Evolutionary conservation across 2,113 vertebrate genomes (phyloP).

Genomic region (Podocnemis expansa): DNA sequence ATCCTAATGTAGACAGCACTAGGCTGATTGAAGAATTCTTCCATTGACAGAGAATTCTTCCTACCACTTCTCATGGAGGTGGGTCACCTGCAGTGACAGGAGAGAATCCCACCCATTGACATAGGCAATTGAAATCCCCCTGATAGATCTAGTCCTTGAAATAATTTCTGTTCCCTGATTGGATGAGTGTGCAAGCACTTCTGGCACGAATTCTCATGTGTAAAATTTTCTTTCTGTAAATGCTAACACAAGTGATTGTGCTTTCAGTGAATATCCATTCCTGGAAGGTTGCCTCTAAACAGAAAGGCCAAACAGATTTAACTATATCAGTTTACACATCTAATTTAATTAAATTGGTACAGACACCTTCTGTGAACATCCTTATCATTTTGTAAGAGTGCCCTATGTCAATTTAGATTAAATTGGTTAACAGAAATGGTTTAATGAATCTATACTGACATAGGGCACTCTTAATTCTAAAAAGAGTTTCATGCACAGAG

Average conservation of each 20-base stretch:
- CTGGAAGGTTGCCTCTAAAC: neutral
- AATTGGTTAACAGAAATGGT: neutral
- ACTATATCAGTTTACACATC: neutral
- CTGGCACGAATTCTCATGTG: neutral
- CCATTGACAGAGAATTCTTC: neutral
- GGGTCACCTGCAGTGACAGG: neutral
- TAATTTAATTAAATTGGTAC: neutral
- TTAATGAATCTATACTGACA: neutral
- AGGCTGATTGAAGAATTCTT: neutral
- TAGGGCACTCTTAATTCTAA: neutral
- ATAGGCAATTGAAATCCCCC: neutral
- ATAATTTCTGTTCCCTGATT: slow-evolving; percentile 4
- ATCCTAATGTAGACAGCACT: neutral
- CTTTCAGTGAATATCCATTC: neutral
- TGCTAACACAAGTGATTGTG: neutral
- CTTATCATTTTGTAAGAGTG: neutral
- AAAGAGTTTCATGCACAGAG: neutral
- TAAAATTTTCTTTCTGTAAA: neutral
- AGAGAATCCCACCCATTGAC: neutral
- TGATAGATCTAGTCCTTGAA: neutral
- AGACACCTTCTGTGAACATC: neutral
- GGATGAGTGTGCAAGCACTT: neutral
- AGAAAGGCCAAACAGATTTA: neutral
- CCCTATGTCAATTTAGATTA: neutral
- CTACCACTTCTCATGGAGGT: neutral